Conservation (phyloP, 2,888 invertebrate genomes). For the Patella ulyssiponensis region DNA sequence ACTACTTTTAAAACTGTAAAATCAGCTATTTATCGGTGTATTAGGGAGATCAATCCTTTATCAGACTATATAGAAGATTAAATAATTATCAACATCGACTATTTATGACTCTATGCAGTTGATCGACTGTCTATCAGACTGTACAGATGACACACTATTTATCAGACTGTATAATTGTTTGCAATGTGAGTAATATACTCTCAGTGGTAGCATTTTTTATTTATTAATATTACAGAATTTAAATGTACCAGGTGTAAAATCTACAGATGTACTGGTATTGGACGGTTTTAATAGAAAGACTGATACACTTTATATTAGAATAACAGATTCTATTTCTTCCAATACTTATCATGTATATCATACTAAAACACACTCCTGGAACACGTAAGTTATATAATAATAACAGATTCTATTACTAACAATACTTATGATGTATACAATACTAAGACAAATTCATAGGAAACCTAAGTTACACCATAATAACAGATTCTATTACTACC, state of each 20-base stretch:
- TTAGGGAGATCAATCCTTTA: no score
- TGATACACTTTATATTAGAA: conserved; percentile 37
- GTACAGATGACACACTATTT: not conserved
- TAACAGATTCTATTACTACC: no score
- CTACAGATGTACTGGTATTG: conserved; percentile 33
- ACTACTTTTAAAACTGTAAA: no score
- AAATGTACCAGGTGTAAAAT: not conserved
- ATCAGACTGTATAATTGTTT: not conserved
- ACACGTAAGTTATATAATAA: conserved; percentile 16
- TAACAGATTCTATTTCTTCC: conserved; percentile 39
- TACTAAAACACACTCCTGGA: conserved; percentile 5
- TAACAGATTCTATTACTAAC: not conserved
- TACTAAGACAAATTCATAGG: not conserved
- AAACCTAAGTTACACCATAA: no score
- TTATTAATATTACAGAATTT: not conserved
- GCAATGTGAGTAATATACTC: not conserved
- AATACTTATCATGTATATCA: conserved; percentile 38
- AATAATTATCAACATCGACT: no score
- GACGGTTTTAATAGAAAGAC: conserved; percentile 43
- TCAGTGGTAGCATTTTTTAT: not conserved
- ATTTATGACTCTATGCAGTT: no score
- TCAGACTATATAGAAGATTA: no score
- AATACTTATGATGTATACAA: not conserved
- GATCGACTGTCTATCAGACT: no score
- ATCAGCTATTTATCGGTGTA: no score